Evolutionary conservation across 2,888 invertebrate species (phyloP), one percentile per base, ranked within the genome.

Genomic region (Tipula lateralis): DNA sequence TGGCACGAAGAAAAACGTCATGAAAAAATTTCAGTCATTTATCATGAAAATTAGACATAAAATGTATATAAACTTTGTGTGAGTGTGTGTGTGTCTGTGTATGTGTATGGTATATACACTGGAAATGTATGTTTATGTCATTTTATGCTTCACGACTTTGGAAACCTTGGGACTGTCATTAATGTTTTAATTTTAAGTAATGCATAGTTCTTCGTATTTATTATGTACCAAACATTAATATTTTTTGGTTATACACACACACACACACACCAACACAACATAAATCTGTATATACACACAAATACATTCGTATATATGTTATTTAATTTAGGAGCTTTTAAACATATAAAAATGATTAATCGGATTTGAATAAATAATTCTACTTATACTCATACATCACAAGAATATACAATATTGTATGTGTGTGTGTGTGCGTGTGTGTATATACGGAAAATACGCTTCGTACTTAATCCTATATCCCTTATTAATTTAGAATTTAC

Each of bases 21-120:
- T 39, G 39, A 39, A 39, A 16, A 24, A 66, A 24, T 66, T 66
- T 66, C 12, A 66, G 66, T 66, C 66, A 66, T 66, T 66, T 66
- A 66, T 66, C 66, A 66, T 66, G 66, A 66, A 66, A 66, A 66
- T 66, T 66, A 66, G 66, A 66, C 66, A 66, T 66, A 44, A 44
- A 44, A 44, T 44, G 7, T 32, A 44, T 44, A 44, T 44, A 44
- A 44, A 66, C 66, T 24, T 24, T n/a, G 44, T n/a, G 9, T 44
- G 9, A n/a, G 2, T 44, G n/a, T 44, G n/a, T 44, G 44, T 44
- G 3, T 16, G 9, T 44, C n/a, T 44, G 16, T 44, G 16, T 44
- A 44, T 6, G 6, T 39, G 13, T 39, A 12, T 13, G 12, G 2
- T 12, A 44, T 50, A 24, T 66, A 66, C 24, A 66, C 66, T 66